phyloP scores from a whole-genome alignment of 2,888 invertebrate species.

The Helobdella robusta region DNA sequence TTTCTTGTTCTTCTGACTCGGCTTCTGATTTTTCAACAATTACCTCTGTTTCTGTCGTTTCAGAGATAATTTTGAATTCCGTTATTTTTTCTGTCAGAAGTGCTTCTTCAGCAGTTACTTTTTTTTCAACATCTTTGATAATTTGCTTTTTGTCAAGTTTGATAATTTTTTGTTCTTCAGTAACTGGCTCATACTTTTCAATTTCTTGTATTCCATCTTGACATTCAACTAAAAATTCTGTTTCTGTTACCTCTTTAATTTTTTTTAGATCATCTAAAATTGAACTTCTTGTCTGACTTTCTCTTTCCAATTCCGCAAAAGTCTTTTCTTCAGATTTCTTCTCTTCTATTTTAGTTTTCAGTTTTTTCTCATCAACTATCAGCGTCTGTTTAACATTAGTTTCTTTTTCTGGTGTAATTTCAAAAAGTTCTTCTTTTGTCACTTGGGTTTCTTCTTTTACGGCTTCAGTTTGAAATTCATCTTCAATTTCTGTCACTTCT shows the following conservation, averaged over 20 bases:
- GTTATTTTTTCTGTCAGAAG: background rate
- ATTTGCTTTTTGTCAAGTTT: background rate
- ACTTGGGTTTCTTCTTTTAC: background rate
- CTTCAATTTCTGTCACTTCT: conserved; percentile 5
- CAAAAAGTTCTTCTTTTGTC: background rate
- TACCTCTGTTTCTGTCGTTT: background rate
- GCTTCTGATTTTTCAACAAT: too few relatives aligned
- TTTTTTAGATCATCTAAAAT: too few relatives aligned
- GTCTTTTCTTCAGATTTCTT: too few relatives aligned
- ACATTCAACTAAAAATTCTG: too few relatives aligned
- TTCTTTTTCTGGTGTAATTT: too few relatives aligned
- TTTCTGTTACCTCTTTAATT: too few relatives aligned
- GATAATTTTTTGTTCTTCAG: conserved; percentile 3
- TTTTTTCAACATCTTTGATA: background rate
- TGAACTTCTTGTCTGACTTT: too few relatives aligned
- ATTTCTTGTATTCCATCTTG: too few relatives aligned
- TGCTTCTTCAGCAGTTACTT: conserved; percentile 10
- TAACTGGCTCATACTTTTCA: background rate
- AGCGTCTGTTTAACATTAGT: too few relatives aligned
- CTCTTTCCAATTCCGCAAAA: too few relatives aligned
- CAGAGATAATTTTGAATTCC: background rate
- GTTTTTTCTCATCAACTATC: background rate
- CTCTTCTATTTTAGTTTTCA: background rate
- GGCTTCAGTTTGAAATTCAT: too few relatives aligned
- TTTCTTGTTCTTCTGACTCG: too few relatives aligned